Percentiles rank a stretch among this genome's conserved stretches.
Evolutionary conservation across 2,888 invertebrate species (phyloP).

Genomic region (Cerceris ruficornis): DNA sequence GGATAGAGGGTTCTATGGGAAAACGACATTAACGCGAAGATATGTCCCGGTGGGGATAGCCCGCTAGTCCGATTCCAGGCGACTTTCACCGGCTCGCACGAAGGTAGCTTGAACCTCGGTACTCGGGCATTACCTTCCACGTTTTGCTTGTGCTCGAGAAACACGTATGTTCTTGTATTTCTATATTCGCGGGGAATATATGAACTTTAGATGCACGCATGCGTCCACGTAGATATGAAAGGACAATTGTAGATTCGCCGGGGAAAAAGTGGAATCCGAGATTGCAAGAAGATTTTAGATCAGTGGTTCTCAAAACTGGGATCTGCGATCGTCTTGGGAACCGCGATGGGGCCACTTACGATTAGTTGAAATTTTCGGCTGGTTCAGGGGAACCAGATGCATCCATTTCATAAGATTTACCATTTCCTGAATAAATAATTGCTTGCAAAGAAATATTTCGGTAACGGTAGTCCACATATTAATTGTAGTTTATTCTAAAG

Average conservation of each 20-base stretch:
- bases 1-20: constrained; percentile 67
- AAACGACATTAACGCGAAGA: constrained; percentile 74
- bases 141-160: constrained; percentile 20
- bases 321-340: too few relatives aligned
- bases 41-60: constrained; percentile 57
- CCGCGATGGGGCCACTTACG: too few relatives aligned
- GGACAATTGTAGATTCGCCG: not conserved
- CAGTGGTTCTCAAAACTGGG: too few relatives aligned
- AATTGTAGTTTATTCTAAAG: too few relatives aligned
- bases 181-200: constrained; percentile 14
- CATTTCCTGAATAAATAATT: too few relatives aligned
- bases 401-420: too few relatives aligned
- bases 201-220: constrained; percentile 41
- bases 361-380: too few relatives aligned
- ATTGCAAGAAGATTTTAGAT: too few relatives aligned
- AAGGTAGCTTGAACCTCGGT: constrained; percentile 61
- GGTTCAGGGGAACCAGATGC: too few relatives aligned
- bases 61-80: constrained; percentile 65
- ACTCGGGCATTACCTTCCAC: constrained; percentile 59
- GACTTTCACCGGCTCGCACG: constrained; percentile 73
- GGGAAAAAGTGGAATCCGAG: not conserved
- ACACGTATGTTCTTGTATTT: constrained; percentile 4
- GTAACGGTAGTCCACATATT: too few relatives aligned
- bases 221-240: not conserved
- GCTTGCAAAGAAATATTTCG: too few relatives aligned